Base-by-base conservation (phyloP, 53 echinoderm and acorn worm genomes). In the Henricia sp. region DNA sequence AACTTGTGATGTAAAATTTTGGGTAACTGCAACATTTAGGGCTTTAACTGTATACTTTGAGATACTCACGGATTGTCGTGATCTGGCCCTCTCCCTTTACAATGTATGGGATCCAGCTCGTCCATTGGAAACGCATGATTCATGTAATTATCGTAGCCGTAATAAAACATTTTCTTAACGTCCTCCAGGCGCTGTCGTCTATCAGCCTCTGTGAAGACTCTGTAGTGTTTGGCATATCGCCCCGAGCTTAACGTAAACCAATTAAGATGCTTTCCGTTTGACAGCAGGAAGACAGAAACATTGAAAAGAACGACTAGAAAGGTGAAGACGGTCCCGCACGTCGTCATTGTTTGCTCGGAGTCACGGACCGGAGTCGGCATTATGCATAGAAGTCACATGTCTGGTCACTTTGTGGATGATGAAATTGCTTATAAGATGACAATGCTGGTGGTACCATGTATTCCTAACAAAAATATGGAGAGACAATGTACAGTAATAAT, bases 81-180 rank as follows among this genome's bases (percentile, higher is more conserved):
- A 56, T 97, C 97, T 73, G 96, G 92, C 6, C 97, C 97, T 19
- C 97, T 90, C 12, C 97, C 97, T 17, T 60, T 84, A 76, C 97
- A 96, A 55, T 97, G 91, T 41, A 97, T 94, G 25, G 97, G 97
- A 70, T 97, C 97, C 38, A 97, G 71, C 80, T 97, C 97, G 83
- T 96, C 96, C 52, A 90, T 42, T 67, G 94, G 96, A 88, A 92
- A 96, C 20, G 96, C 94, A 83, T 92, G 86, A 44, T 85, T 83
- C 90, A 96, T 85, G 50, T 96, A 96, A 82, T 92, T 94, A 78
- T 97, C 94, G 38, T 97, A 97, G 3, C 88, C 94, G 85, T 83
- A 94, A 53, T 97, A 91, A 74, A 97, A 97, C 97, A 97, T 97
- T 27, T 68, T 68, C 60, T 84, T 92, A 8, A 93, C 92, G 33